Evolutionary conservation across 1,140 invertebrate species (phyloP), one percentile per base, ranked within the genome.

Genomic region (Berghia stephanieae): DNA sequence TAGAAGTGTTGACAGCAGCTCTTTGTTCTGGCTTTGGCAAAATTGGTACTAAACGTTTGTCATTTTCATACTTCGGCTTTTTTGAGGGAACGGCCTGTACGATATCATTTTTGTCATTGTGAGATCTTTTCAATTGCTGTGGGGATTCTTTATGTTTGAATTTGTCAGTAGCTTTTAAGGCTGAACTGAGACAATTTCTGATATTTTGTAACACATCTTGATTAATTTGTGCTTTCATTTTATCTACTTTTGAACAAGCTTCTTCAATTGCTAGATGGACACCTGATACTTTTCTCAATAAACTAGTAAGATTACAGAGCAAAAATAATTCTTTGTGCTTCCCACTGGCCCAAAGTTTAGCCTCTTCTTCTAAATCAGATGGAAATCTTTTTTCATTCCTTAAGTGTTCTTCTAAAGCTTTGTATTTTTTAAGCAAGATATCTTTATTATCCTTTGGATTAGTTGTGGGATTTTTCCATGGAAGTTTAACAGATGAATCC

Each of bases 401-500:
- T 52, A 79, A 69, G 42, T 79, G 71, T 38, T 68, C 55, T 24
- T 75, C 72, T 27, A 79, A 68, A 69, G 72, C 73, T 68, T 52
- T 52, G 68, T 75, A 79, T 38, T 79, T 79, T 10, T 5, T 60
- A 40, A 57, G 68, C 73, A 79, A 68, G 63, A 73, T 70, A 49
- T 79, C 78, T 68, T 79, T 79, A 0, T 38, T 75, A 68, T 79
- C 78, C 52, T 79, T 79, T 36, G 78, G 78, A 68, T 79, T 79
- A 31, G 78, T 44, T n/a, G 78, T 79, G 38, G 78, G 78, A 44
- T 79, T 79, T 40, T 79, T 79, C 78, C 78, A 79, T 49, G 78
- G 66, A 34, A 60, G 21, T 6, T 43, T 21, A 5, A 72, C 70
- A 0, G 6, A 44, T 24, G 43, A 34, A 68, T 79, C 73, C 78